A percentile compares a stretch with the other conserved stretches of the same genome.
phyloP scores from a whole-genome alignment of 2,888 invertebrate genomes.

The Pristionchus maxplancki region DNA sequence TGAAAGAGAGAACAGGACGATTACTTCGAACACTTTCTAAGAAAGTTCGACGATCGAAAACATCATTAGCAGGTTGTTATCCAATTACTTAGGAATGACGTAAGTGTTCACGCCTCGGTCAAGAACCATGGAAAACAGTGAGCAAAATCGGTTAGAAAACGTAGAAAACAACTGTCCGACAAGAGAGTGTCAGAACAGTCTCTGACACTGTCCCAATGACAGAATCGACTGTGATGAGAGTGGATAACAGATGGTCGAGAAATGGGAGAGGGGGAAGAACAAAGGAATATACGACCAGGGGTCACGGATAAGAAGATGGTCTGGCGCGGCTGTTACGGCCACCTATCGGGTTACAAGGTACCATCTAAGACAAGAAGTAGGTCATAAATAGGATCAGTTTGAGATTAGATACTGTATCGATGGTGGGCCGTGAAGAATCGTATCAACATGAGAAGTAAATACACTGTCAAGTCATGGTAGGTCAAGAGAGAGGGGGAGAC shows the following conservation, averaged over 20 bases:
- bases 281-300: slow-evolving; percentile 37
- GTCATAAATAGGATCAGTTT: background rate
- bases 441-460: no score
- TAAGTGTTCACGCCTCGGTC: background rate
- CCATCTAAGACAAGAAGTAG: background rate
- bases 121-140: background rate
- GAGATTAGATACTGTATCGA: background rate
- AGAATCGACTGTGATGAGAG: background rate
- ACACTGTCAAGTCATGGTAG: background rate
- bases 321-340: slow-evolving; percentile 20
- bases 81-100: background rate
- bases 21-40: background rate
- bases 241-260: slow-evolving; percentile 22
- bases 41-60: background rate
- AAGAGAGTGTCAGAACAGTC: background rate
- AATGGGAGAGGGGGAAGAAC: background rate
- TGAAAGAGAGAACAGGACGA: background rate
- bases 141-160: background rate
- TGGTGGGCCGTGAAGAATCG: no score
- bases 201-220: background rate
- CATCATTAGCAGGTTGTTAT: background rate
- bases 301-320: background rate
- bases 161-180: background rate
- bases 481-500: background rate
- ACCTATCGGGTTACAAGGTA: slow-evolving; percentile 11